Conservation (phyloP, 2,888 invertebrate species). For the Hirtodrosophila cameraria region DNA sequence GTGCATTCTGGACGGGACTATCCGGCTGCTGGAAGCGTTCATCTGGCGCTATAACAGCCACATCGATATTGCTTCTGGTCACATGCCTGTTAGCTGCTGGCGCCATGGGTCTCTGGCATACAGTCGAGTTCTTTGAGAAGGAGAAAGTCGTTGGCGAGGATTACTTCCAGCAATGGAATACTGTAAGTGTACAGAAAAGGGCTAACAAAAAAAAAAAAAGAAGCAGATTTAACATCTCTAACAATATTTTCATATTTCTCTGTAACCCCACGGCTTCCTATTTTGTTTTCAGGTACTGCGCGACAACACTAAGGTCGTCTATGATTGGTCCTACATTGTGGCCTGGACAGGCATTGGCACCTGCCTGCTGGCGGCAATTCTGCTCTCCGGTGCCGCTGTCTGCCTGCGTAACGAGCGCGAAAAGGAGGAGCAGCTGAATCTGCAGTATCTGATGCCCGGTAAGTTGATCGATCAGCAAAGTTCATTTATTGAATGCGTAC, state of each 20-base stretch:
- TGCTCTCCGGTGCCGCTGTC: conserved; percentile 96
- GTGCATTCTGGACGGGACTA: conserved; percentile 97
- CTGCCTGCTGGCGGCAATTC: conserved; percentile 94
- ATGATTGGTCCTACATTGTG: conserved; percentile 98
- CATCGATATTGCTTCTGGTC: conserved; percentile 88
- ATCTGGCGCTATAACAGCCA: conserved; percentile 96
- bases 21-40: conserved; percentile 98
- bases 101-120: conserved; percentile 98
- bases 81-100: conserved; percentile 95
- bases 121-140: conserved; percentile 97
- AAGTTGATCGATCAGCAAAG: conserved; percentile 64
- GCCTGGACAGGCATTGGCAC: conserved; percentile 98
- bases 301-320: conserved; percentile 93
- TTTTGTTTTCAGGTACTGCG: conserved; percentile 88
- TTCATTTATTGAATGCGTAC: neutral
- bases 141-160: conserved; percentile 96
- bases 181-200: conserved; percentile 85
- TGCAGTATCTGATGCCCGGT: conserved; percentile 99
- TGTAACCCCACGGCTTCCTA: too few species aligned
- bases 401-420: conserved; percentile 97
- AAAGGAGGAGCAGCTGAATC: conserved; percentile 97
- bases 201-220: too few species aligned
- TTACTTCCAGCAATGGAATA: conserved; percentile 96
- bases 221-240: too few species aligned
- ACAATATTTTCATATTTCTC: too few species aligned